Evolutionary conservation across 1,140 invertebrate genomes (phyloP).

Genomic region (Brachionus calyciflorus): DNA sequence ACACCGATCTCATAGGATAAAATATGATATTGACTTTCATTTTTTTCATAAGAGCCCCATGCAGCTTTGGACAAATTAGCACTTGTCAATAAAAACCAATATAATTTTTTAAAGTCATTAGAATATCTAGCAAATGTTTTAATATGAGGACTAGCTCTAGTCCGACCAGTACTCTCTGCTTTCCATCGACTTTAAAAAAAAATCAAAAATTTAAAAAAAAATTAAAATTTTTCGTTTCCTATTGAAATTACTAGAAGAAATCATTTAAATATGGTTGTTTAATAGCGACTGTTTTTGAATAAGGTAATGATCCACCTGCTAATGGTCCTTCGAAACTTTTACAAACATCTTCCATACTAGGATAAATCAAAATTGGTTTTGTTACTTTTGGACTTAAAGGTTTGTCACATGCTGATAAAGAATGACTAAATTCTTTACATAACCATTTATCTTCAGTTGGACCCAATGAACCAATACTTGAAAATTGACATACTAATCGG

Average conservation of each 20-base stretch:
- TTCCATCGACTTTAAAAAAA: conserved; percentile 47
- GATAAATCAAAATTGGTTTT: conserved; percentile 65
- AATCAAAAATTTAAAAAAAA: no score
- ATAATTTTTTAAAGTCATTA: conserved; percentile 31
- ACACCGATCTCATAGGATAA: conserved; percentile 46
- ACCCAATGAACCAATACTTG: conserved; percentile 82
- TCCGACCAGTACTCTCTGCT: conserved; percentile 5
- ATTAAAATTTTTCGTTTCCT: no score
- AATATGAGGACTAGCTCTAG: conserved; percentile 47
- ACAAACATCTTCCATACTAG: conserved; percentile 74
- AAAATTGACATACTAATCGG: conserved; percentile 77
- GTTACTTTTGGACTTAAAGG: conserved; percentile 7
- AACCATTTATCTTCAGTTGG: conserved; percentile 70
- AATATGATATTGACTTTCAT: conserved; percentile 39
- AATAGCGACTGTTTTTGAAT: conserved; percentile 71
- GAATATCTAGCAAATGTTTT: conserved; percentile 43
- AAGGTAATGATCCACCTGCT: conserved; percentile 84
- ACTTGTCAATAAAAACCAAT: conserved; percentile 47
- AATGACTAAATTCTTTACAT: conserved; percentile 65
- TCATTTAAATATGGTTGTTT: conserved; percentile 79
- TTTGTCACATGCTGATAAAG: conserved; percentile 57
- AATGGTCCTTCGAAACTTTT: conserved; percentile 76
- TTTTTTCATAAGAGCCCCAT: conserved; percentile 41
- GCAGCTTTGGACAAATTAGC: conserved; percentile 47
- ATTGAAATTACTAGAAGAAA: conserved; percentile 77